Evolutionary conservation across 2,113 vertebrate genomes (phyloP).

Genomic region (Chloropsis cyanopogon): DNA sequence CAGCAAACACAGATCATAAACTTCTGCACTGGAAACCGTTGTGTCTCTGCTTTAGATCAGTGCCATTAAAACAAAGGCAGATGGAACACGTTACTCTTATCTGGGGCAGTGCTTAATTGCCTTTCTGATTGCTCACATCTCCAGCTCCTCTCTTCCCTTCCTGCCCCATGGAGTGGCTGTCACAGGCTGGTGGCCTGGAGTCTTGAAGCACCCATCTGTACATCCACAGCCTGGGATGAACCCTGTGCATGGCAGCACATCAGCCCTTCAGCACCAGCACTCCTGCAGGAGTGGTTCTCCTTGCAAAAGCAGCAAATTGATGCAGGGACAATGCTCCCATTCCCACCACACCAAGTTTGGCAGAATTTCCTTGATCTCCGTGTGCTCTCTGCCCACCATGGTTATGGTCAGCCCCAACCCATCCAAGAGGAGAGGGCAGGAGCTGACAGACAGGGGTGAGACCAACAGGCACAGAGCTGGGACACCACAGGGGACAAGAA

Average conservation of each 20-base stretch:
- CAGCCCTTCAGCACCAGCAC: not conserved
- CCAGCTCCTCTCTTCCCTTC: not conserved
- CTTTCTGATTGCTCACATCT: not conserved
- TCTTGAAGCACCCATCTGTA: fast-evolving
- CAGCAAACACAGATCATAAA: not conserved
- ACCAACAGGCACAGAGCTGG: not conserved
- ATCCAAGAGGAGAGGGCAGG: not conserved
- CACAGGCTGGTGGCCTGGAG: not conserved
- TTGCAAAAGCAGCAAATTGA: not conserved
- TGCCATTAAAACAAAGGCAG: constrained; percentile 21
- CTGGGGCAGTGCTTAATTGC: constrained; percentile 11
- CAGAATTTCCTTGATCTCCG: not conserved
- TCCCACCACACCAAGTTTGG: not conserved
- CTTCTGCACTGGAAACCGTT: not conserved
- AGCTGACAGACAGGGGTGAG: not conserved
- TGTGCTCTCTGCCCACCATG: fast-evolving
- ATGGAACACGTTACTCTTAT: not conserved
- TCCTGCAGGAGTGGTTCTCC: not conserved
- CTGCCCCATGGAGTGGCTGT: not conserved
- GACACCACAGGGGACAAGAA: not conserved
- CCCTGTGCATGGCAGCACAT: not conserved
- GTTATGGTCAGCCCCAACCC: not conserved
- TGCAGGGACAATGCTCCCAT: not conserved
- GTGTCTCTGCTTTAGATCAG: not conserved
- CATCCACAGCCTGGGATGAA: not conserved